Conservation (phyloP, 2,797 vertebrate genomes). For the Chloroceryle inda region DNA sequence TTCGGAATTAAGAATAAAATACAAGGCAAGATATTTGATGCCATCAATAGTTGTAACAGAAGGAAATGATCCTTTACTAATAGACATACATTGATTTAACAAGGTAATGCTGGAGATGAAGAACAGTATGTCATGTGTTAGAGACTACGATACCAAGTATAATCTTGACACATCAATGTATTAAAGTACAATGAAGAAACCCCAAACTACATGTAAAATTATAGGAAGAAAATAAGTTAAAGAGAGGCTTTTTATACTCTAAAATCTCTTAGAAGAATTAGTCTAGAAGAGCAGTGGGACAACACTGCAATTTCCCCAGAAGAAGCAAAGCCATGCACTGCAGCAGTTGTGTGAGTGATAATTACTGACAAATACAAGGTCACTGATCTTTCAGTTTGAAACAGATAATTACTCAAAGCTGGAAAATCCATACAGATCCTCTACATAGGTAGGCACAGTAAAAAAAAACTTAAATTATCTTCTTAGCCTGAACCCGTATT, state of each 20-base stretch:
- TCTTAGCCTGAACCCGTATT: neutral
- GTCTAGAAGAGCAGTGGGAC: neutral
- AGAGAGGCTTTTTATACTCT: neutral
- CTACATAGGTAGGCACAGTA: neutral
- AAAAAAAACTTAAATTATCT: neutral
- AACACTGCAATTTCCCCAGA: neutral
- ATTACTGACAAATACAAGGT: neutral
- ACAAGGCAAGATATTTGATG: neutral
- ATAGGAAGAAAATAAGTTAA: neutral
- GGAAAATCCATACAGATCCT: neutral
- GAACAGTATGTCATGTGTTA: neutral
- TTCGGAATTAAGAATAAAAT: neutral
- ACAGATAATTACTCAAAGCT: neutral
- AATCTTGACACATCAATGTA: neutral
- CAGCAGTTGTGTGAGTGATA: neutral
- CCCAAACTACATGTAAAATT: neutral
- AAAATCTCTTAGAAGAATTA: neutral
- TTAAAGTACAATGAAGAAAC: neutral
- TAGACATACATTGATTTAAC: neutral
- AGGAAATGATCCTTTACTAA: neutral
- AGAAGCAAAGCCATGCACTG: neutral
- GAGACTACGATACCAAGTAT: neutral
- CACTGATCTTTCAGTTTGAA: neutral
- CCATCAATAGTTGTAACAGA: neutral
- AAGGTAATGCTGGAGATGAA: neutral